Evolutionary conservation across 2,113 vertebrate species (phyloP).

Genomic region (Sigmodon hispidus): DNA sequence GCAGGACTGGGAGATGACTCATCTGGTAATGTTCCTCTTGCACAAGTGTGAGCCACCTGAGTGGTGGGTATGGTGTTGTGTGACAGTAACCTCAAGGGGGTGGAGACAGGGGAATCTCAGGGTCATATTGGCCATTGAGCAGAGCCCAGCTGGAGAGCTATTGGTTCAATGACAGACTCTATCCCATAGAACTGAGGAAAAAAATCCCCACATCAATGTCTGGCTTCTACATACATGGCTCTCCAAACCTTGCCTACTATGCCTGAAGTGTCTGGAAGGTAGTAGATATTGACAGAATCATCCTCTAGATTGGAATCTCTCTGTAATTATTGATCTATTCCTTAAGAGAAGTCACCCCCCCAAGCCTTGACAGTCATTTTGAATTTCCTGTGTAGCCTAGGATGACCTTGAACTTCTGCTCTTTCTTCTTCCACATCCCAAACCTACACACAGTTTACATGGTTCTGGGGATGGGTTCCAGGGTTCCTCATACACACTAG

Average conservation of each 20-base stretch:
- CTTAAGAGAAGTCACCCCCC: not conserved
- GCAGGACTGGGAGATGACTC: not conserved
- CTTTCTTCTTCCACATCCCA: not conserved
- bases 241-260: not conserved
- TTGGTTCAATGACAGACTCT: not conserved
- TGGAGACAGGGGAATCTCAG: not conserved
- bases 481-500: not conserved
- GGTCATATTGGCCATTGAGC: not conserved
- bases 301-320: not conserved
- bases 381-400: not conserved
- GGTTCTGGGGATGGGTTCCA: not conserved
- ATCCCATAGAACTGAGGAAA: not conserved
- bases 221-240: not conserved
- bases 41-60: not conserved
- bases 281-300: not conserved
- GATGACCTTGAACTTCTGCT: not conserved
- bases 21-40: not conserved
- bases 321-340: not conserved
- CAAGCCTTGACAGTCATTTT: not conserved
- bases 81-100: not conserved
- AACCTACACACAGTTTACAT: not conserved
- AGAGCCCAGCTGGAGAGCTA: not conserved
- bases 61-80: not conserved
- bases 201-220: not conserved
- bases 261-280: not conserved